These are phyloP conservation scores for Hofmannophila pseudospretella DNA, from an alignment of 2,888 invertebrate species.

Conservation along the genomic window DNA sequence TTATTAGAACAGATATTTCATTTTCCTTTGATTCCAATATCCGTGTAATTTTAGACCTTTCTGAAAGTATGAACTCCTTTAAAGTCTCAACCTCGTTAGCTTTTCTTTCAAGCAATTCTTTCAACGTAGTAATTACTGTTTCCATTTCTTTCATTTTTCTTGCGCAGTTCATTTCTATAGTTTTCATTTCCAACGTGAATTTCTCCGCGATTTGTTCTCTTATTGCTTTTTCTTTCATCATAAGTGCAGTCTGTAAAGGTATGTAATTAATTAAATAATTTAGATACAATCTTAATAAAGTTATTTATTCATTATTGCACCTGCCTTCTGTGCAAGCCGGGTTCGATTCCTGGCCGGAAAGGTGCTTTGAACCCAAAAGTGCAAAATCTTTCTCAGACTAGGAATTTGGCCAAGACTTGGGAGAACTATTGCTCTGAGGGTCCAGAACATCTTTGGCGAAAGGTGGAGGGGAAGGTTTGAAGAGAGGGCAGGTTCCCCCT, in stretches of 20 bases:
- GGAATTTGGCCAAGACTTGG: no score
- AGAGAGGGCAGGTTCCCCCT: no score
- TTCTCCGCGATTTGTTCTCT: constrained; percentile 83
- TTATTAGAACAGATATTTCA: constrained; percentile 66
- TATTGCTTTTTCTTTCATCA: constrained; percentile 77
- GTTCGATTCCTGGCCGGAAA: no score
- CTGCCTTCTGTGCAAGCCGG: no score
- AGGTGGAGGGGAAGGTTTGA: no score
- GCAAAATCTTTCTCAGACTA: no score
- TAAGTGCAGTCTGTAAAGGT: constrained; percentile 62
- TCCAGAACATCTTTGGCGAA: no score
- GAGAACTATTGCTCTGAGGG: no score
- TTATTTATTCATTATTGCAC: no score
- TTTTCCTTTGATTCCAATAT: constrained; percentile 71
- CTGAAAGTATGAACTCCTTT: constrained; percentile 69
- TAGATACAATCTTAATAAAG: not conserved
- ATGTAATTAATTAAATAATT: constrained; percentile 14
- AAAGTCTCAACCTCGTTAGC: constrained; percentile 72
- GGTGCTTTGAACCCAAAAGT: no score
- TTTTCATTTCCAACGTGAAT: constrained; percentile 79
- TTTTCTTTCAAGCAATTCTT: constrained; percentile 69
- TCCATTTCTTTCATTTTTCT: constrained; percentile 70
- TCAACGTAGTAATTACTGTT: constrained; percentile 63
- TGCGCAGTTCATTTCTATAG: constrained; percentile 73
- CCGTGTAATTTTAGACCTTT: constrained; percentile 69